A percentile compares a stretch with the other conserved stretches of the same genome.
Conservation (phyloP, 2,888 invertebrate species). For the Drosophila siamana region DNA sequence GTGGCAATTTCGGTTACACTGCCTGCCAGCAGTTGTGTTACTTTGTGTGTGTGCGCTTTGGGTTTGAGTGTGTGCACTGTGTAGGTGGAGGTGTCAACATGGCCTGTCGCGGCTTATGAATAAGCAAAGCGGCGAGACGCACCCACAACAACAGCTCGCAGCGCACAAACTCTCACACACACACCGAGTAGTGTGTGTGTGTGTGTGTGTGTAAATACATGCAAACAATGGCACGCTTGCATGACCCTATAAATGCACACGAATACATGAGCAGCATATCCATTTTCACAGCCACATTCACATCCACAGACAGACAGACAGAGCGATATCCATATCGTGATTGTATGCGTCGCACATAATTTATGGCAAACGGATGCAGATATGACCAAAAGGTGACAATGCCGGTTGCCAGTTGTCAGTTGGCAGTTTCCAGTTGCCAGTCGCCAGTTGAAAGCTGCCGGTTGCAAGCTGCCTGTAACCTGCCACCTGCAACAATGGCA, state of each 20-base stretch:
- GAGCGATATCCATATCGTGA: slow-evolving; percentile 21
- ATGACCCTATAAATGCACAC: slow-evolving; percentile 17
- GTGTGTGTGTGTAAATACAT: slow-evolving; percentile 19
- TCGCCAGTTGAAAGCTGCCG: not conserved
- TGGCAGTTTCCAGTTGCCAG: not conserved
- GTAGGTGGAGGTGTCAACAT: slow-evolving; percentile 54
- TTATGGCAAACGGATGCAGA: slow-evolving; percentile 37
- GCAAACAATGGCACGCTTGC: slow-evolving; percentile 34
- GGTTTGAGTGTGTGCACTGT: not conserved
- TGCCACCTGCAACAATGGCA: not conserved
- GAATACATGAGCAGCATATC: slow-evolving; percentile 10
- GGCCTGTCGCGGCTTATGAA: slow-evolving; percentile 60
- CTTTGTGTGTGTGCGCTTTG: slow-evolving; percentile 8
- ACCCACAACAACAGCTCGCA: slow-evolving; percentile 13
- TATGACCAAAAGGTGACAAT: slow-evolving; percentile 30
- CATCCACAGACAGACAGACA: slow-evolving; percentile 7
- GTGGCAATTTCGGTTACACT: slow-evolving; percentile 10
- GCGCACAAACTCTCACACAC: not conserved
- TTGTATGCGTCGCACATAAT: slow-evolving; percentile 32
- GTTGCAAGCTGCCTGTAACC: not conserved
- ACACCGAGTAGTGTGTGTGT: too few relatives aligned
- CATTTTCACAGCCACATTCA: not conserved
- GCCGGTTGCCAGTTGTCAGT: not conserved
- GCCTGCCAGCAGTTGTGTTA: slow-evolving; percentile 22
- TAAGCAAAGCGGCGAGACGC: slow-evolving; percentile 52